Conservation (phyloP, 2,888 invertebrate genomes). For the Meteorus cinctellus region DNA sequence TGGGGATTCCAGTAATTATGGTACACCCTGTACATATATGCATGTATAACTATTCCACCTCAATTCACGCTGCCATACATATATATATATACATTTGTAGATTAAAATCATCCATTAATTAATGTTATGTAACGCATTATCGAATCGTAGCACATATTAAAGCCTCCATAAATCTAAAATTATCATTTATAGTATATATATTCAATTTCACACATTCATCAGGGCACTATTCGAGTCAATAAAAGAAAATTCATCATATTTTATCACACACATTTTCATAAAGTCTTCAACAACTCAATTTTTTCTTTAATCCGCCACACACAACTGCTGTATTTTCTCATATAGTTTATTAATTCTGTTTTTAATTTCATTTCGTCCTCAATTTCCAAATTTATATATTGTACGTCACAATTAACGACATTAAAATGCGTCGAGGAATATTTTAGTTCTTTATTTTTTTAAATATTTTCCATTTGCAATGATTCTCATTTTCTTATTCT, state of each 20-base stretch:
- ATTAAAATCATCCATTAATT: slow-evolving; percentile 15
- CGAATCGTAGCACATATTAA: slow-evolving; percentile 41
- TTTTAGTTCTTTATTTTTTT: background rate
- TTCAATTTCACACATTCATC: slow-evolving; percentile 28
- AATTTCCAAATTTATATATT: background rate
- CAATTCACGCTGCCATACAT: slow-evolving; percentile 17
- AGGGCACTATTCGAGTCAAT: slow-evolving; percentile 20
- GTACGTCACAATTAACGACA: background rate
- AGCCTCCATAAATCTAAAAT: slow-evolving; percentile 38
- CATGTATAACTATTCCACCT: slow-evolving; percentile 29
- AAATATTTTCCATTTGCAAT: background rate
- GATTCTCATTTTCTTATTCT: background rate
- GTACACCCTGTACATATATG: slow-evolving; percentile 13
- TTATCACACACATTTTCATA: background rate
- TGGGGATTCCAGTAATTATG: too few relatives aligned
- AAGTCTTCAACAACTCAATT: slow-evolving; percentile 7
- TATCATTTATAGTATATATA: slow-evolving; percentile 22
- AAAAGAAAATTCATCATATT: background rate
- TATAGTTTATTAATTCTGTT: background rate
- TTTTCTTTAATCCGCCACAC: background rate
- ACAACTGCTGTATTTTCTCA: background rate
- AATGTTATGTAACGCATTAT: slow-evolving; percentile 21
- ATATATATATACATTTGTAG: slow-evolving; percentile 25
- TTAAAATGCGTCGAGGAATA: background rate
- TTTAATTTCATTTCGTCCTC: background rate